Conservation (phyloP, 2,888 invertebrate species). For the Drosophila mettleri region DNA sequence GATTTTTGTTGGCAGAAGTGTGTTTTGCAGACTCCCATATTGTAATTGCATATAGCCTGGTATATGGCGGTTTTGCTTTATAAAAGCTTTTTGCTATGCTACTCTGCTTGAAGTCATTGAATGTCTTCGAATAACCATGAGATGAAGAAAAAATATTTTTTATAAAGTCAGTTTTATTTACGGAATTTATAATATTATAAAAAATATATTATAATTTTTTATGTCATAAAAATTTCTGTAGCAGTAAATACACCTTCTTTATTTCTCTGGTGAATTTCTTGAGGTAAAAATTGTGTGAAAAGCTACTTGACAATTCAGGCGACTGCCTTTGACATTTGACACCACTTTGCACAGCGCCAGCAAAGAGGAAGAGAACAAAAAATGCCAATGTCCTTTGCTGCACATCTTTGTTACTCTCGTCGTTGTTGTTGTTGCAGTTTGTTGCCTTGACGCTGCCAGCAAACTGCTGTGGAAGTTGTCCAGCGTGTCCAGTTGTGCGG, state of each 20-base stretch:
- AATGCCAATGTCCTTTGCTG: conserved; percentile 46
- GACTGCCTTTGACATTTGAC: conserved; percentile 66
- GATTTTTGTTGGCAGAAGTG: no score
- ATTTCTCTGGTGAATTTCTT: not conserved
- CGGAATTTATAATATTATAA: no score
- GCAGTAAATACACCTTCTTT: not conserved
- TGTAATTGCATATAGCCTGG: no score
- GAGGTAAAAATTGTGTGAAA: conserved; percentile 18
- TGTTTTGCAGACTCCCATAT: no score
- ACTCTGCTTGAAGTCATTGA: no score
- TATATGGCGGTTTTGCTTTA: no score
- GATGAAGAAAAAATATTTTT: no score
- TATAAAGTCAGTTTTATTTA: no score
- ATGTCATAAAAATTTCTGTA: not conserved
- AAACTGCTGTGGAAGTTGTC: conserved; percentile 25
- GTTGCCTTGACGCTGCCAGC: conserved; percentile 45
- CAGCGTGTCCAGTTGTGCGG: conserved; percentile 35
- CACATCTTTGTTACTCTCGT: not conserved
- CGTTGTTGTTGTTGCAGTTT: conserved; percentile 25
- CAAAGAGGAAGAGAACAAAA: conserved; percentile 27
- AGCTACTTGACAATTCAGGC: conserved; percentile 44
- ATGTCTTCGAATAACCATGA: no score
- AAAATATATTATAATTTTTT: not conserved
- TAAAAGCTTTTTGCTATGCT: no score
- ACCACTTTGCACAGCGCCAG: conserved; percentile 60